These are phyloP conservation scores for Porites evermanni DNA, from an alignment of 92 coral and sea anemone genomes.

Conservation along the genomic window DNA sequence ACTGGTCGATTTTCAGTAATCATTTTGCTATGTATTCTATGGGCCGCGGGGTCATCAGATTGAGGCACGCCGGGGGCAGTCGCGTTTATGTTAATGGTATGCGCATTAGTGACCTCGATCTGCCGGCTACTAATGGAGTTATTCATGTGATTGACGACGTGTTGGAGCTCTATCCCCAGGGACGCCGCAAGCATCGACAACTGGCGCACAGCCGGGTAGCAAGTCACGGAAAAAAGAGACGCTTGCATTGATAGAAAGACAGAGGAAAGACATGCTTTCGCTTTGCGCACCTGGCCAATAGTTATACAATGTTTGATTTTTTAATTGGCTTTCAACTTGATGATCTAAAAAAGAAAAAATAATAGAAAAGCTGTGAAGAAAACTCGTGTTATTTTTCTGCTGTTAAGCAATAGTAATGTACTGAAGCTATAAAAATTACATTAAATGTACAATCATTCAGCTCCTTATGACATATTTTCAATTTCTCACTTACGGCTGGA, in stretches of 20 bases:
- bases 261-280: neutral
- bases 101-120: conserved; percentile 56
- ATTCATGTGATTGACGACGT: conserved; percentile 82
- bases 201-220: neutral
- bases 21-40: conserved; percentile 59
- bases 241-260: conserved; percentile 9
- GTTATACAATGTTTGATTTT: too few relatives aligned
- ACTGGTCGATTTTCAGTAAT: conserved; percentile 83
- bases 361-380: too few relatives aligned
- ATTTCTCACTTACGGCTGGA: too few relatives aligned
- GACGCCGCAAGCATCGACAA: neutral
- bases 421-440: too few relatives aligned
- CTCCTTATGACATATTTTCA: too few relatives aligned
- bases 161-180: conserved; percentile 48
- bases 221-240: conserved; percentile 27
- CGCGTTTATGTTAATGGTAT: conserved; percentile 65
- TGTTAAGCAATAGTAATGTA: too few relatives aligned
- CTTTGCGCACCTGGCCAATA: neutral
- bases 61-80: conserved; percentile 47
- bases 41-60: conserved; percentile 63
- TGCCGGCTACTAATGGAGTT: conserved; percentile 83
- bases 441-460: too few relatives aligned
- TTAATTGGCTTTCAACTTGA: neutral
- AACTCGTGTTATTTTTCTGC: too few relatives aligned
- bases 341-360: neutral